Evolutionary conservation across 2,888 invertebrate genomes (phyloP), one percentile per base, ranked within the genome.

Genomic region (Mimas tiliae): DNA sequence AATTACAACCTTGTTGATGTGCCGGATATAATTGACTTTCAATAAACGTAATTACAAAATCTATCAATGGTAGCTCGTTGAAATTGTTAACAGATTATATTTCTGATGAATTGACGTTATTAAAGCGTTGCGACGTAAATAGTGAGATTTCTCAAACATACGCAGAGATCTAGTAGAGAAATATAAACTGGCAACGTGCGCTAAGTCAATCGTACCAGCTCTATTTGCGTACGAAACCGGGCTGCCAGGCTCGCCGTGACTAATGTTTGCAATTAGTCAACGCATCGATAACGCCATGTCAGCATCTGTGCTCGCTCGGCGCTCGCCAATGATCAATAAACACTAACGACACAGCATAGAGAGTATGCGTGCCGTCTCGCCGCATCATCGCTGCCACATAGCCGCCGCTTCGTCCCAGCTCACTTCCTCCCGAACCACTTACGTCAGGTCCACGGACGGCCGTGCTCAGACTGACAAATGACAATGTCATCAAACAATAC

Each of bases 221-320:
- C 85, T 90, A 90, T 92, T 90, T 91, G 84, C 86, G 90, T 88
- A 81, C 82, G 75, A 81, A 74, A 78, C 78, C 73, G 79, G 80
- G 76, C 78, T 80, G 84, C 80, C 83, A 79, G 84, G 77, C 78
- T 78, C 76, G 74, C 71, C 74, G 82, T 84, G 85, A 85, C 83
- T 87, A 87, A 90, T 87, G 88, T 87, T 85, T 88, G 87, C 89
- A 90, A 90, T 90, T 89, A 90, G 87, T 89, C 89, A 88, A 89
- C 81, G 79, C 79, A 79, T 83, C 82, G 82, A 83, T 84, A 89
- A 77, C 80, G 84, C 83, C 73, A 74, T 83, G 84, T 87, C 88
- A 88, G 88, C 85, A 83, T 85, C 81, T 82, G 77, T 72, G 67
- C 74, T 19, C 55, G 34, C 34, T 58, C 34, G 55, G 34, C 55